phyloP scores from a whole-genome alignment of 2,888 invertebrate genomes.

The Trypoxylon attenuatum region DNA sequence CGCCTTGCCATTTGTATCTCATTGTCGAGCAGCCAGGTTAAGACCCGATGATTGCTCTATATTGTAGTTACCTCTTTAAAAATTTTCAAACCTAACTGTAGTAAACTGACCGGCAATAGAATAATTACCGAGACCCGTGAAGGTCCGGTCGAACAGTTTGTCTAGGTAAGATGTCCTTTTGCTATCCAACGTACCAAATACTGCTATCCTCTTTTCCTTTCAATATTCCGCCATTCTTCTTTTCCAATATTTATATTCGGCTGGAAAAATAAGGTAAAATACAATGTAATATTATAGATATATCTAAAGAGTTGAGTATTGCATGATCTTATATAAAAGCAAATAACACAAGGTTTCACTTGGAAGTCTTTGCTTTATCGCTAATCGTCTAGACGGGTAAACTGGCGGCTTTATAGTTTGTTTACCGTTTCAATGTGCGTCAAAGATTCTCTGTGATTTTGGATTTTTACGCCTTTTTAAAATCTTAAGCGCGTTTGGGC shows the following conservation, averaged over 20 bases:
- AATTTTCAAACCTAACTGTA: slow-evolving; percentile 49
- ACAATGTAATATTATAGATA: no score
- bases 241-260: not conserved
- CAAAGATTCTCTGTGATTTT: not conserved
- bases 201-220: not conserved
- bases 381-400: not conserved
- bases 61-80: slow-evolving; percentile 56
- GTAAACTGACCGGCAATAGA: slow-evolving; percentile 52
- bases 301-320: not conserved
- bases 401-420: not conserved
- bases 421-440: not conserved
- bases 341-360: not conserved
- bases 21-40: not conserved
- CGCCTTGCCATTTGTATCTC: not conserved
- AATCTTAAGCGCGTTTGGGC: not conserved
- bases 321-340: not conserved
- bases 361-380: not conserved
- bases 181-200: no score
- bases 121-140: slow-evolving; percentile 49
- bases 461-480: not conserved
- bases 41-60: slow-evolving; percentile 49
- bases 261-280: no score
- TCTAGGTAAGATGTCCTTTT: no score
- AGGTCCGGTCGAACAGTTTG: slow-evolving; percentile 19
- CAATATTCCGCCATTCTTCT: not conserved